Percentiles rank a stretch among this genome's conserved stretches.
Conservation (phyloP, 1,140 invertebrate genomes). For the Tribolium madens region DNA sequence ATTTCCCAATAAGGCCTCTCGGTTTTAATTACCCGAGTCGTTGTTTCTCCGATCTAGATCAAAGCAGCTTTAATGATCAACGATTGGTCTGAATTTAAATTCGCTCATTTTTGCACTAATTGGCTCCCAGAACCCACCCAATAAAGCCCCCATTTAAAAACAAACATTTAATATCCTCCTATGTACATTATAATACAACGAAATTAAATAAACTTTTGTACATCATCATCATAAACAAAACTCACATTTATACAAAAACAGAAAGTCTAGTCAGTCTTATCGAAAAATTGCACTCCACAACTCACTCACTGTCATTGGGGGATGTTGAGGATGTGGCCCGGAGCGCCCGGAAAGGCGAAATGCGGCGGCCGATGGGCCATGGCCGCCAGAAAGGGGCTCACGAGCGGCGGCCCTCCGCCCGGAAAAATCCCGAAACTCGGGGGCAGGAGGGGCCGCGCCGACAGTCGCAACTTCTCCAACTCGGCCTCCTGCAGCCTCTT, state of each 20-base stretch:
- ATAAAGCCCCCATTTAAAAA: slow-evolving; percentile 50
- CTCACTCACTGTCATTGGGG: slow-evolving; percentile 55
- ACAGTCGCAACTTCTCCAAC: slow-evolving; percentile 80
- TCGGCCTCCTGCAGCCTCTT: slow-evolving; percentile 96
- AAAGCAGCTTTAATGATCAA: slow-evolving; percentile 53
- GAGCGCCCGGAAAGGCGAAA: slow-evolving; percentile 56
- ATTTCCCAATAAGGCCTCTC: slow-evolving; percentile 58
- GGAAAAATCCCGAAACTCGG: slow-evolving; percentile 63
- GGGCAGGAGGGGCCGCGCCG: slow-evolving; percentile 61
- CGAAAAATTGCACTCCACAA: slow-evolving; percentile 31
- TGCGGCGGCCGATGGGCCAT: slow-evolving; percentile 63
- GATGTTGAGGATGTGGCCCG: slow-evolving; percentile 56
- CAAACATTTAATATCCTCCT: slow-evolving; percentile 56
- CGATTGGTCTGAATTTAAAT: slow-evolving; percentile 58
- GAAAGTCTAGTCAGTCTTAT: slow-evolving; percentile 60
- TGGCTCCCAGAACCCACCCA: slow-evolving; percentile 1
- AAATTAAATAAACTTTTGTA: slow-evolving; percentile 57
- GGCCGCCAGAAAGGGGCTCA: slow-evolving; percentile 63
- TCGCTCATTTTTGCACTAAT: slow-evolving; percentile 48
- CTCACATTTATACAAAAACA: slow-evolving; percentile 56
- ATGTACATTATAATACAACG: slow-evolving; percentile 59
- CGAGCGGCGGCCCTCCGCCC: slow-evolving; percentile 53
- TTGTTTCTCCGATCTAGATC: slow-evolving; percentile 58
- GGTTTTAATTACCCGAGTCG: slow-evolving; percentile 55
- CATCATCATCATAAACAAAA: slow-evolving; percentile 51